phyloP scores from a whole-genome alignment of 2,113 vertebrate species.

The Pomatorhinus ruficollis region DNA sequence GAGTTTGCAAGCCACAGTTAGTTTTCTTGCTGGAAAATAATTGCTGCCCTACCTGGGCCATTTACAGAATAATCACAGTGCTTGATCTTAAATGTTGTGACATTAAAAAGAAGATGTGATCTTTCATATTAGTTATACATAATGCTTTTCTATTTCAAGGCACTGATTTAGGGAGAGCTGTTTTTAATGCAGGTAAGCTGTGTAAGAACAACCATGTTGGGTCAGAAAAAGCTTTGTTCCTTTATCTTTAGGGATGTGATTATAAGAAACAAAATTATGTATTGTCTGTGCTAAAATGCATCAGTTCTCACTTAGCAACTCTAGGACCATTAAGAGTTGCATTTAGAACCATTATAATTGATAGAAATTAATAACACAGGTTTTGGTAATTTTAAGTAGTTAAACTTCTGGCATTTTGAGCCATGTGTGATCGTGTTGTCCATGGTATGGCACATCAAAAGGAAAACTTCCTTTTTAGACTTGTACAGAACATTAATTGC shows the following conservation, averaged over 20 bases:
- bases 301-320: not conserved
- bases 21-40: not conserved
- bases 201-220: not conserved
- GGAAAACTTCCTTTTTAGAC: not conserved
- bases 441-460: not conserved
- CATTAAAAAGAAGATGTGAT: not conserved
- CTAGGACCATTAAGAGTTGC: not conserved
- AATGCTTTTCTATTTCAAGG: not conserved
- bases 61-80: not conserved
- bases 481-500: not conserved
- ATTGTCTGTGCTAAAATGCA: not conserved
- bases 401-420: not conserved
- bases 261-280: not conserved
- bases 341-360: not conserved
- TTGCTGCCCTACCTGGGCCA: not conserved
- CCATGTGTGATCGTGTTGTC: not conserved
- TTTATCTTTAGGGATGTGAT: not conserved
- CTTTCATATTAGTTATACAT: not conserved
- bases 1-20: not conserved
- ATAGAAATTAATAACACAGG: not conserved
- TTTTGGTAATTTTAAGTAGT: not conserved
- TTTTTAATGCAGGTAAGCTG: not conserved
- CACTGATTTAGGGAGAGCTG: not conserved
- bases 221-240: not conserved
- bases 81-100: not conserved